phyloP scores from a whole-genome alignment of 2,797 vertebrate genomes.

The Capromys pilorides region DNA sequence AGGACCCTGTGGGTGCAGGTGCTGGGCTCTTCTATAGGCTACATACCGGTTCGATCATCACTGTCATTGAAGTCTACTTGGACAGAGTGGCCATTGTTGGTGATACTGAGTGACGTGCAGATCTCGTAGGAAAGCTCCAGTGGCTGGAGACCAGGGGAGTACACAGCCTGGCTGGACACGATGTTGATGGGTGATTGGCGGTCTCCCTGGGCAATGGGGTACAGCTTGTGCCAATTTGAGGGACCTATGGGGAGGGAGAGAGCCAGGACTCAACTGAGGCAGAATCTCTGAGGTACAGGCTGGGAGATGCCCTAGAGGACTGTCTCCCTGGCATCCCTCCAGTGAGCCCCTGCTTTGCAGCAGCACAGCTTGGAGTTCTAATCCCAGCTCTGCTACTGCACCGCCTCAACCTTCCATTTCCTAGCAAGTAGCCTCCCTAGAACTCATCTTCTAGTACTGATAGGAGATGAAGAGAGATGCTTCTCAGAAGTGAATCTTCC shows the following conservation, averaged over 20 bases:
- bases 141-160: slow-evolving; percentile 88
- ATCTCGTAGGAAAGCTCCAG: slow-evolving; percentile 91
- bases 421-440: slow-evolving; percentile 14
- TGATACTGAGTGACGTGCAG: slow-evolving; percentile 92
- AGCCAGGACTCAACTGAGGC: slow-evolving; percentile 48
- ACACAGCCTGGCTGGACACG: slow-evolving; percentile 87
- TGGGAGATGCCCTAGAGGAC: neutral
- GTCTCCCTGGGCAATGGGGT: slow-evolving; percentile 91
- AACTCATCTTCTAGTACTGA: neutral
- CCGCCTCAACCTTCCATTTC: neutral
- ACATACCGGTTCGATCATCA: slow-evolving; percentile 93
- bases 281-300: neutral
- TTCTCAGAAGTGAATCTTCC: neutral
- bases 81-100: slow-evolving; percentile 96
- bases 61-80: slow-evolving; percentile 95
- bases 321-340: neutral
- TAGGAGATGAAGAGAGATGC: neutral
- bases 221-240: slow-evolving; percentile 92
- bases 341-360: neutral
- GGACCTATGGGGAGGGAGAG: slow-evolving; percentile 88
- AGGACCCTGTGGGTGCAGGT: neutral
- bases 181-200: slow-evolving; percentile 97
- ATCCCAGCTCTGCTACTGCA: neutral
- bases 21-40: neutral
- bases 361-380: neutral